These are phyloP conservation scores for Peromyscus attwateri DNA, from an alignment of 2,797 vertebrate genomes.

Conservation along the genomic window DNA sequence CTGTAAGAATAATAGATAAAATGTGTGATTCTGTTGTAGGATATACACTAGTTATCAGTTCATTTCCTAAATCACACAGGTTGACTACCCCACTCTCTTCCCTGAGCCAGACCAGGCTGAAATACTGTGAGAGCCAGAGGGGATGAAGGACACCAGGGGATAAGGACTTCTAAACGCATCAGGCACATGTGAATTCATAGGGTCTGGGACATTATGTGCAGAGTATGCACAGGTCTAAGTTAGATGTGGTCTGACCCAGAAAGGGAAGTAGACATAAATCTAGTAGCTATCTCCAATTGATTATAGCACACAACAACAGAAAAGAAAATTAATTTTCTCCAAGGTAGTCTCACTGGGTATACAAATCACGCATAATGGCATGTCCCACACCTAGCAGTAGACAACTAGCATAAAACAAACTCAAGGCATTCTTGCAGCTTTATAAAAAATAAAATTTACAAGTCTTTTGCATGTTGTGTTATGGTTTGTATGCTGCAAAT, in stretches of 20 bases:
- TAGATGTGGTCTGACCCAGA: neutral
- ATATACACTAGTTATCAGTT: neutral
- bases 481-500: too few species aligned
- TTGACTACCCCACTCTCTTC: constrained; percentile 57
- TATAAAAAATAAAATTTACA: neutral
- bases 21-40: neutral
- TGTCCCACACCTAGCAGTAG: too few species aligned
- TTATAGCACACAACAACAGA: neutral
- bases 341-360: neutral
- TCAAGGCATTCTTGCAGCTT: neutral
- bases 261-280: neutral
- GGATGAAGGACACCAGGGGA: neutral
- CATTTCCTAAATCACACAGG: constrained; percentile 83
- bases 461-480: neutral
- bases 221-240: neutral
- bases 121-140: neutral
- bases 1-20: neutral
- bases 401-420: neutral
- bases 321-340: neutral
- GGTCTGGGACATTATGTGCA: neutral
- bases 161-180: neutral
- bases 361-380: neutral
- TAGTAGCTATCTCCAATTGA: neutral
- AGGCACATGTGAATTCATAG: neutral
- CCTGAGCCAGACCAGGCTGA: neutral